Base-by-base conservation (phyloP, 2,797 vertebrate species). In the Manis pentadactyla region DNA sequence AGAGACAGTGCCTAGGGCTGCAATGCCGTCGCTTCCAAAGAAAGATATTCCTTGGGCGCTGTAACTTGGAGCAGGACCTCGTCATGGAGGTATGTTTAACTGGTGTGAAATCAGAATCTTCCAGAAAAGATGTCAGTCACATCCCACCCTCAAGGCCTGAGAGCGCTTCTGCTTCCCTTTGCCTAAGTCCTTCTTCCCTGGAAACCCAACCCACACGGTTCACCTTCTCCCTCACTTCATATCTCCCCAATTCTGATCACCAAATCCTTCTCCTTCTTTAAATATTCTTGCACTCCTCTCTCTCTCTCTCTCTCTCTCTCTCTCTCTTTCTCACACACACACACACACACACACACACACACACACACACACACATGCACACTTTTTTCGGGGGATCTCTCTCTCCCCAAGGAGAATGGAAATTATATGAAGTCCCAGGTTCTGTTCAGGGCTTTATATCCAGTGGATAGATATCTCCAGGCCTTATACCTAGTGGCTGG, bases 21-120 rank as follows among this genome's bases (percentile, higher is more conserved):
- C 99, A 99, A 98, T 99, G 99, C 96, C 99, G 99, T 87, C 99
- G 99, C 96, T 99, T 99, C 98, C 99, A 99, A 96, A 99, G 99
- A 93, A 99, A 99, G 97, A 99, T 99, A 98, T 98, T 99, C 92
- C 99, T 99, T n/a, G 99, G 99, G 49, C 99, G 99, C 51, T 99
- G 99, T 98, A 99, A 99, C 77, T 99, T 99, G 85, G 99, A 99
- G 97, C 99, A 99, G 98, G 99, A 99, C 96, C 99, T 99, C 79
- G 99, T 99, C 78, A 99, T 99, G 90, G 99, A 99, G 99, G 99
- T 99, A 90, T 25, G 98, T 97, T 90, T 89, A 46, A 85, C 84
- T 89, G 57, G 57, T 77, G 5, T 78, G 29, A 93, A 95, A 85
- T 31, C 15, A 34, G 34, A 63, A 71, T 93, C 37, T 81, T 95